phyloP scores from a whole-genome alignment of 1,140 invertebrate genomes.

The Euwallacea similis region DNA sequence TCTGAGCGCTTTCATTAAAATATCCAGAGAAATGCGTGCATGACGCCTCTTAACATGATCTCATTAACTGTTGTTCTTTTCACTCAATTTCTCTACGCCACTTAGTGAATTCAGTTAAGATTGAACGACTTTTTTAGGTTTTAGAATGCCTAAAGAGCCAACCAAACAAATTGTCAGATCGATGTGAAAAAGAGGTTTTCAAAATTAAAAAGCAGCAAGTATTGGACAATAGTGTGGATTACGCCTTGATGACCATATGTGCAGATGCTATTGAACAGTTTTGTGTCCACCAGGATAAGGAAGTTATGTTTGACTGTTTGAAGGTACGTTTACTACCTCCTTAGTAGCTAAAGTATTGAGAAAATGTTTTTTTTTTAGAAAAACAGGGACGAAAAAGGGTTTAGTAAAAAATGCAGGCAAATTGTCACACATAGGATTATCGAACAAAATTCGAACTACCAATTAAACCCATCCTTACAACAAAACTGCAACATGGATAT shows the following conservation, averaged over 20 bases:
- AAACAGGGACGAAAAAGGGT: conserved; percentile 77
- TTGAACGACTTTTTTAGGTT: conserved; percentile 58
- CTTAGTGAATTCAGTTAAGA: too few relatives aligned
- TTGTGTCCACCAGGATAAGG: conserved; percentile 69
- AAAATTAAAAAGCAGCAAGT: conserved; percentile 83
- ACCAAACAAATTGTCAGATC: conserved; percentile 63
- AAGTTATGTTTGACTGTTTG: conserved; percentile 72
- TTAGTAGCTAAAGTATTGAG: neutral
- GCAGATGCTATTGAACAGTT: conserved; percentile 81
- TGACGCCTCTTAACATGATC: too few relatives aligned
- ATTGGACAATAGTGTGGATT: conserved; percentile 82
- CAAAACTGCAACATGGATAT: conserved; percentile 75
- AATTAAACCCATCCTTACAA: conserved; percentile 87
- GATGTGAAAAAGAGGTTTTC: conserved; percentile 81
- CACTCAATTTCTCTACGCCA: too few relatives aligned
- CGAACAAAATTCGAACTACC: conserved; percentile 89
- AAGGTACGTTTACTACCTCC: conserved; percentile 59
- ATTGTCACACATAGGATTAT: conserved; percentile 88
- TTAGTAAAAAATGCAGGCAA: conserved; percentile 83
- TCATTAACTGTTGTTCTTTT: too few relatives aligned
- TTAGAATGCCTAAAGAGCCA: conserved; percentile 84
- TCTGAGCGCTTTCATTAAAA: too few relatives aligned
- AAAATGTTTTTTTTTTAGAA: conserved; percentile 53
- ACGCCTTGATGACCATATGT: conserved; percentile 79
- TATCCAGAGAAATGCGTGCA: too few relatives aligned